Evolutionary conservation across 30 jellyfish, hydroid and myxozoan species (phyloP).

Genomic region (Pseudorhiza aurosa): DNA sequence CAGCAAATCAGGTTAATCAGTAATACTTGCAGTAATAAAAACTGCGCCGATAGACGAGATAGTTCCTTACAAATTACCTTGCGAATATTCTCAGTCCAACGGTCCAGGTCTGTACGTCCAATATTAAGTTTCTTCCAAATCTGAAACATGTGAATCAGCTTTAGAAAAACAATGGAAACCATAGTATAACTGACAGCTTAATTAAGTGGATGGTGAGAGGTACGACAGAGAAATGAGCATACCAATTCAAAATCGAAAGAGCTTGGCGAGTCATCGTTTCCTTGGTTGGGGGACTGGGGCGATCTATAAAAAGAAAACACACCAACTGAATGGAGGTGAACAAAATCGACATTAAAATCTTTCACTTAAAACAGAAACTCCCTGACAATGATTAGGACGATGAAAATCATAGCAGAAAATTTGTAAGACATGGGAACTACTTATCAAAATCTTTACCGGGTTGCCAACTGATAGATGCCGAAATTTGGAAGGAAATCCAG

Average conservation of each 20-base stretch:
- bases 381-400: too few species aligned
- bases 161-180: neutral
- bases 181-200: neutral
- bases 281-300: slow-evolving; percentile 55
- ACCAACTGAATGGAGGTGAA: too few species aligned
- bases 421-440: too few species aligned
- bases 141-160: slow-evolving; percentile 17
- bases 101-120: slow-evolving; percentile 69
- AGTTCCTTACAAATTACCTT: slow-evolving; percentile 62
- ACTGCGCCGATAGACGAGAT: too few species aligned
- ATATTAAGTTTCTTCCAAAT: slow-evolving; percentile 69
- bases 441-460: too few species aligned
- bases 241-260: slow-evolving; percentile 62
- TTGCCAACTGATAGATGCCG: slow-evolving; percentile 97
- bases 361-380: too few species aligned
- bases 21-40: too few species aligned
- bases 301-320: too few species aligned
- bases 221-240: neutral
- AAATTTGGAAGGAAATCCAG: slow-evolving; percentile 78
- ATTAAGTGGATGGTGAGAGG: too few species aligned
- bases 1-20: too few species aligned
- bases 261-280: slow-evolving; percentile 47
- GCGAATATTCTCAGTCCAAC: slow-evolving; percentile 89
- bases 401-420: too few species aligned
- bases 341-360: too few species aligned